Percentiles rank a stretch among this genome's conserved stretches.
Evolutionary conservation across 2,797 vertebrate genomes (phyloP).

Genomic region (Manis javanica): DNA sequence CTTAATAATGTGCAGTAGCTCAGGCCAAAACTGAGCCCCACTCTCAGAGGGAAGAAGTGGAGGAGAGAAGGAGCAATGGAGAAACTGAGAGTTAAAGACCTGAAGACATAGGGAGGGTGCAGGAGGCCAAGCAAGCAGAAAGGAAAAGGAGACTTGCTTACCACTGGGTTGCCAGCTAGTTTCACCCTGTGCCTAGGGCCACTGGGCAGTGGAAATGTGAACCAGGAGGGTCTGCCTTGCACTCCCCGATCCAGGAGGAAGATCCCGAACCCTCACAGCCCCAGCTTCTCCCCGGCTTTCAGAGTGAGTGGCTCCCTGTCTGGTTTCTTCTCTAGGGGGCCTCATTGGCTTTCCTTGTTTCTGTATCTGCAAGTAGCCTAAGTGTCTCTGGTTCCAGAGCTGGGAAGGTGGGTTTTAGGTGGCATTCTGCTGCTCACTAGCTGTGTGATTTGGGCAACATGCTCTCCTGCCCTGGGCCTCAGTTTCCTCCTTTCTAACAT

Average conservation of each 20-base stretch:
- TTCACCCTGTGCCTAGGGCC: neutral
- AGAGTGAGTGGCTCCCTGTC: neutral
- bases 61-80: neutral
- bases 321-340: neutral
- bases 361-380: neutral
- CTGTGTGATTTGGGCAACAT: neutral
- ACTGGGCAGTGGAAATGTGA: neutral
- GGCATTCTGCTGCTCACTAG: neutral
- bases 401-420: neutral
- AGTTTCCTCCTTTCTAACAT: neutral
- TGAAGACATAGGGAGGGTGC: neutral
- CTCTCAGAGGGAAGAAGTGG: neutral
- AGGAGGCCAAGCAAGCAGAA: too few species aligned
- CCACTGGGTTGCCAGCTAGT: neutral
- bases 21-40: slow-evolving; percentile 20
- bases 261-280: neutral
- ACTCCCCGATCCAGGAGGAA: neutral
- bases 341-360: neutral
- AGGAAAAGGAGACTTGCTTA: neutral
- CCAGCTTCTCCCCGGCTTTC: neutral
- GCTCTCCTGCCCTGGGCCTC: neutral
- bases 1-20: neutral
- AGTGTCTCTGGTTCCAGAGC: neutral
- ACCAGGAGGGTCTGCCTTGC: neutral
- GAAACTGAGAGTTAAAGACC: neutral